Percentiles rank a stretch among this genome's conserved stretches.
Evolutionary conservation across 2,113 vertebrate genomes (phyloP).

Genomic region (Scophthalmus maximus): DNA sequence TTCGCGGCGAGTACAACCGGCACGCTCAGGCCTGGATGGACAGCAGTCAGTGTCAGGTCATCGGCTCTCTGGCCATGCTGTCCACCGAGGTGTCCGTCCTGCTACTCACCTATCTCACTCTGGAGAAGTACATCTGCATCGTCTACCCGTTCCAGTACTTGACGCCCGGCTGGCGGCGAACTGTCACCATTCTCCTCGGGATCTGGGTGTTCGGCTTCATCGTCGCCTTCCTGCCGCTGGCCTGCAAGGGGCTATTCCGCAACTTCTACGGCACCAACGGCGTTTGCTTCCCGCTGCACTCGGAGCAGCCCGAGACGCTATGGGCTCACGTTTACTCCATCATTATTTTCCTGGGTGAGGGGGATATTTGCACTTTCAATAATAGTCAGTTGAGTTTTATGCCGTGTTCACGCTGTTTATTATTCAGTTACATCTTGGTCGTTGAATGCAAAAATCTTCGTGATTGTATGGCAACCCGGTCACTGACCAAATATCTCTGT

Average conservation of each 20-base stretch:
- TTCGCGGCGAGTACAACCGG: conserved; percentile 94
- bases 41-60: conserved; percentile 91
- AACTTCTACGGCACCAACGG: conserved; percentile 98
- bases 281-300: conserved; percentile 96
- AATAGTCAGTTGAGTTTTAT: too few species aligned
- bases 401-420: too few species aligned
- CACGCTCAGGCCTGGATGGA: conserved; percentile 97
- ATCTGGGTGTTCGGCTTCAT: conserved; percentile 94
- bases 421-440: too few species aligned
- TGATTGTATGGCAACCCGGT: too few species aligned
- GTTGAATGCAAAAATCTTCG: too few species aligned
- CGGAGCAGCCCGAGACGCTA: conserved; percentile 90
- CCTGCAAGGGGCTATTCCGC: conserved; percentile 89
- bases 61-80: conserved; percentile 94
- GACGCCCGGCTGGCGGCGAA: conserved; percentile 90
- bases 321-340: conserved; percentile 96
- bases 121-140: conserved; percentile 98
- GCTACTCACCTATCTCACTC: conserved; percentile 93
- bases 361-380: not conserved
- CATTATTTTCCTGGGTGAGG: conserved; percentile 93
- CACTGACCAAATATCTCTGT: conserved; percentile 38
- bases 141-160: conserved; percentile 96
- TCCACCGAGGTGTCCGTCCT: conserved; percentile 98
- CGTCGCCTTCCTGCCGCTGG: conserved; percentile 91
- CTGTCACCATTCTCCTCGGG: conserved; percentile 87